These are phyloP conservation scores for Caprella mutica DNA, from an alignment of 2,888 invertebrate species.

Conservation along the genomic window DNA sequence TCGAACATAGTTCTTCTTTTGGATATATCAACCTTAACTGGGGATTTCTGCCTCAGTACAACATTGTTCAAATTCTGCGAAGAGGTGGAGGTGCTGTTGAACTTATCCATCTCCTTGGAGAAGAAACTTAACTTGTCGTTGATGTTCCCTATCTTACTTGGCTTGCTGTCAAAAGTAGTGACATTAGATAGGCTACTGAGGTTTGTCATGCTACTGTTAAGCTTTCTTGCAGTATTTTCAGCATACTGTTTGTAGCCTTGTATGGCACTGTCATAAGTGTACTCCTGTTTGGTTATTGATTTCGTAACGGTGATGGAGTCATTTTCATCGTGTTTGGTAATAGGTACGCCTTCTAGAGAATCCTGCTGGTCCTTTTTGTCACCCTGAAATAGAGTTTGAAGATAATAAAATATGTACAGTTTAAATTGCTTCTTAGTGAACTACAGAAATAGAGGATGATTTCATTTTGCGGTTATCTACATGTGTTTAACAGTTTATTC, in stretches of 20 bases:
- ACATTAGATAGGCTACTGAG: constrained; percentile 20
- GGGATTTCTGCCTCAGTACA: constrained; percentile 24
- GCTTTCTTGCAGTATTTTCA: constrained; percentile 49
- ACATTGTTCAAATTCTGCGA: too few species aligned
- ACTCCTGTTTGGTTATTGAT: constrained; percentile 49
- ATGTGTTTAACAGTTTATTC: constrained; percentile 7
- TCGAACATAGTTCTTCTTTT: constrained; percentile 75
- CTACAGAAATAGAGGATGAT: neutral
- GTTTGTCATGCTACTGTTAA: constrained; percentile 26
- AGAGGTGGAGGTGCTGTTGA: constrained; percentile 46
- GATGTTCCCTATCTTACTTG: constrained; percentile 43
- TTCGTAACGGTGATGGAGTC: neutral
- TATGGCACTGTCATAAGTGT: constrained; percentile 77
- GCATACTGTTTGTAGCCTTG: constrained; percentile 63
- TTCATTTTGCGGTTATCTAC: neutral
- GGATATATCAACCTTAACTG: constrained; percentile 60
- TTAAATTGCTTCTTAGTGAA: neutral
- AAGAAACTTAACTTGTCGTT: constrained; percentile 54
- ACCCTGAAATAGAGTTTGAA: constrained; percentile 16
- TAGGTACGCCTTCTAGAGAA: constrained; percentile 26
- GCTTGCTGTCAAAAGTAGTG: constrained; percentile 14
- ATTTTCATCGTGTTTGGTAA: constrained; percentile 3
- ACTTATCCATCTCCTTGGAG: constrained; percentile 44
- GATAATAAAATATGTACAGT: neutral
- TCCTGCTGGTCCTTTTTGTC: constrained; percentile 33